phyloP scores from a whole-genome alignment of 2,797 vertebrate species.

The Vespertilio murinus region DNA sequence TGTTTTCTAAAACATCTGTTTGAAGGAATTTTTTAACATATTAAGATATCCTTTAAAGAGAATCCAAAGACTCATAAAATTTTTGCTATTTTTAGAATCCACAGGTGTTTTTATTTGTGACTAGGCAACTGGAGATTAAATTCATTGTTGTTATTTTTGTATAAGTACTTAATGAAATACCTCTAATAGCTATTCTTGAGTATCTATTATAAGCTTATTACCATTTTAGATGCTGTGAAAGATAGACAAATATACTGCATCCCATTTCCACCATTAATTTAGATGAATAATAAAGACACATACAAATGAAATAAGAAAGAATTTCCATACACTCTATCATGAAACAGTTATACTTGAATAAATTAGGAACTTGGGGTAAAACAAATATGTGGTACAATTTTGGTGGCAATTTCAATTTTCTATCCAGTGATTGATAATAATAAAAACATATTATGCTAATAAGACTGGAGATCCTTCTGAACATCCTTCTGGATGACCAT shows the following conservation, averaged over 20 bases:
- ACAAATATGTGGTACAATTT: not conserved
- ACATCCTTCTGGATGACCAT: too few relatives aligned
- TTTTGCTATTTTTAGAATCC: not conserved
- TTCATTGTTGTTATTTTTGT: not conserved
- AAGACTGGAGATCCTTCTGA: too few relatives aligned
- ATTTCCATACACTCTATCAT: not conserved
- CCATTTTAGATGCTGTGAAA: not conserved
- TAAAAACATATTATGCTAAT: too few relatives aligned
- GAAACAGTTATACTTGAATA: not conserved
- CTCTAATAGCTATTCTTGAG: not conserved
- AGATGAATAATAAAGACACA: not conserved
- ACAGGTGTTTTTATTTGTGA: not conserved
- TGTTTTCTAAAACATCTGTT: not conserved
- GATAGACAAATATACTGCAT: not conserved
- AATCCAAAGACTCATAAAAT: not conserved
- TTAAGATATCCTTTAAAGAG: constrained; percentile 14
- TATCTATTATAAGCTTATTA: not conserved
- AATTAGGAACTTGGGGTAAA: not conserved
- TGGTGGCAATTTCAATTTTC: not conserved
- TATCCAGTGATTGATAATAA: not conserved
- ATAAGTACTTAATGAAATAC: not conserved
- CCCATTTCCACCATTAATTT: not conserved
- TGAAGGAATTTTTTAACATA: not conserved
- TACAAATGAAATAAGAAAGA: not conserved
- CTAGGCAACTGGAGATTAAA: not conserved